Evolutionary conservation across 2,113 vertebrate genomes (phyloP), one percentile per base, ranked within the genome.

Genomic region (Gambusia holbrooki): DNA sequence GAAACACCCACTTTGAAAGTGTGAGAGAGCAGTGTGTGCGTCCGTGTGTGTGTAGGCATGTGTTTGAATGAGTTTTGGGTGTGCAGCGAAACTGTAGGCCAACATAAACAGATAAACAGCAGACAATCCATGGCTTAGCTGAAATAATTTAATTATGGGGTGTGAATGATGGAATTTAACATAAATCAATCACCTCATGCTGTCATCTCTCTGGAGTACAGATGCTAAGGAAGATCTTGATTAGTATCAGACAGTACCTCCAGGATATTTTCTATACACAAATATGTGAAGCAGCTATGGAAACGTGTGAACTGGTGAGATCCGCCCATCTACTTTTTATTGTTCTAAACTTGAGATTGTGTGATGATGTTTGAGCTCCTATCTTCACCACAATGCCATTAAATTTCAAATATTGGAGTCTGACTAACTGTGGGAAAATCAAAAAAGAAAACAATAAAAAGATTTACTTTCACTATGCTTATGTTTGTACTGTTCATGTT

Each of bases 131-230:
- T 30, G 65, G 72, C 35, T 66, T 73, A 8, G 15, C 22, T 68
- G 58, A 73, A 51, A 62, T 37, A 30, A 63, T 82, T 77, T 92
- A 89, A 91, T 92, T 88, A 87, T 15, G 85, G 88, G 89, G 84
- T 84, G 84, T 79, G 84, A 62, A 27, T 29, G 48, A 80, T 76
- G 76, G 86, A 89, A 89, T 89, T 81, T 27, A 74, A 42, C 74
- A 45, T 54, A 19, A 79, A 90, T 91, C 76, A 84, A 82, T 90
- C 86, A 85, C 62, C 51, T 68, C 29, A 75, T 71, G 40, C 62
- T 73, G 66, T 75, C 6, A 14, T 83, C 33, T 73, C 15, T 65
- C 35, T 69, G 27, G 10, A 69, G 28, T 62, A n/a, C 78, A 82
- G 35, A 89, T 77, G 65, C 51, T 72, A 64, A 71, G 15, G 10